Conservation (phyloP, 2,888 invertebrate species). For the Pharmacophagus antenor region DNA sequence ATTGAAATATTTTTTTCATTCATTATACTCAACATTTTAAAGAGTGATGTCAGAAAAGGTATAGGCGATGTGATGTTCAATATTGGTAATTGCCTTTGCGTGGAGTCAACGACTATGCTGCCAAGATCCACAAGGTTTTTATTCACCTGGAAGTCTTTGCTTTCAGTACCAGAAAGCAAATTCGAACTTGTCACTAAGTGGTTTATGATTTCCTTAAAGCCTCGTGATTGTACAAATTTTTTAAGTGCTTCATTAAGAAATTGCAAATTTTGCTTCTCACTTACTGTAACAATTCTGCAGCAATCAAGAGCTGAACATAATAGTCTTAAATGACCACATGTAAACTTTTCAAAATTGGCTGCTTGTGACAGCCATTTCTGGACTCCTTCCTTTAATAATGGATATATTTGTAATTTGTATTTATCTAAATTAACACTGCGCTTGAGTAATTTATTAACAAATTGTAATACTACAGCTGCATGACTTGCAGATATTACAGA, state of each 20-base stretch:
- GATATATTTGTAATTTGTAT: slow-evolving; percentile 61
- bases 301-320: slow-evolving; percentile 64
- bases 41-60: slow-evolving; percentile 64
- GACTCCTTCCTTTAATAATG: slow-evolving; percentile 62
- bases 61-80: slow-evolving; percentile 61
- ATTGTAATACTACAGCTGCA: slow-evolving; percentile 78
- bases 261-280: slow-evolving; percentile 52
- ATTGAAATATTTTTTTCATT: slow-evolving; percentile 58
- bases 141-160: slow-evolving; percentile 50
- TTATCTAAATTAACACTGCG: slow-evolving; percentile 47
- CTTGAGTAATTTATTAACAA: slow-evolving; percentile 58
- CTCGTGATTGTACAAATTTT: slow-evolving; percentile 62
- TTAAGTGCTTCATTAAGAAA: slow-evolving; percentile 56
- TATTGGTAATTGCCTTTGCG: slow-evolving; percentile 63
- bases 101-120: slow-evolving; percentile 54
- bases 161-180: slow-evolving; percentile 62
- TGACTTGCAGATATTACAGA: slow-evolving; percentile 80
- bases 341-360: slow-evolving; percentile 57
- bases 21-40: slow-evolving; percentile 53
- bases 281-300: slow-evolving; percentile 54
- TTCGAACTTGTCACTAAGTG: slow-evolving; percentile 65
- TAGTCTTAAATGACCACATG: slow-evolving; percentile 68
- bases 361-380: slow-evolving; percentile 76
- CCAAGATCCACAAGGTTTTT: slow-evolving; percentile 65
- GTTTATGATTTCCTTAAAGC: slow-evolving; percentile 65